Conservation (phyloP, 2,888 invertebrate species). For the Drosophila tripunctata region DNA sequence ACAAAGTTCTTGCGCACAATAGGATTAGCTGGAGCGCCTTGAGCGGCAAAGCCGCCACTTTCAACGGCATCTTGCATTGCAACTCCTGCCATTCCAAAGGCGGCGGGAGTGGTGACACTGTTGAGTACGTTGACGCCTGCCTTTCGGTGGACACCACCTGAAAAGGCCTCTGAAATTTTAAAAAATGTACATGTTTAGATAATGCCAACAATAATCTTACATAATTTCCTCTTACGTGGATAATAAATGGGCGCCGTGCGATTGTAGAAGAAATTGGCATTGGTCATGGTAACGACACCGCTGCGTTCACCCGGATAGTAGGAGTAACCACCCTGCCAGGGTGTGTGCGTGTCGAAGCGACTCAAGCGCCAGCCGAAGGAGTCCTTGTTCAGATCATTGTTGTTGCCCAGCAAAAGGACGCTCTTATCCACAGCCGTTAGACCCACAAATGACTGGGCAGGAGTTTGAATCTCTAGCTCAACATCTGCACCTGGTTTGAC, state of each 20-base stretch:
- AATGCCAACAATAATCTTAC: slow-evolving; percentile 3
- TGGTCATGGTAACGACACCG: slow-evolving; percentile 82
- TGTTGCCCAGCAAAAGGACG: slow-evolving; percentile 89
- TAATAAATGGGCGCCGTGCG: slow-evolving; percentile 63
- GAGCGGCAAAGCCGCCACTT: background rate
- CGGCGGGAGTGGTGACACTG: slow-evolving; percentile 1
- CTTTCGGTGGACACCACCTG: slow-evolving; percentile 45
- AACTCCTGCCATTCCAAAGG: background rate
- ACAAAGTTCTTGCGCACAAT: slow-evolving; percentile 87
- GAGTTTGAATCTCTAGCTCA: slow-evolving; percentile 91
- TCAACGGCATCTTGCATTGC: background rate
- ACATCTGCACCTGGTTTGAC: slow-evolving; percentile 92
- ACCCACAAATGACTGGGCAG: slow-evolving; percentile 94
- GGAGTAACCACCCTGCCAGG: slow-evolving; percentile 81
- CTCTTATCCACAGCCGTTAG: slow-evolving; percentile 94
- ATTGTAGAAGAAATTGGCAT: slow-evolving; percentile 81
- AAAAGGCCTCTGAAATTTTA: slow-evolving; percentile 31
- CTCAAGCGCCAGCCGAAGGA: slow-evolving; percentile 87
- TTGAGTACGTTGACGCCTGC: slow-evolving; percentile 22
- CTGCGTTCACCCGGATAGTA: slow-evolving; percentile 77
- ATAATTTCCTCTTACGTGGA: slow-evolving; percentile 35
- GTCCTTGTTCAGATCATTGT: slow-evolving; percentile 85
- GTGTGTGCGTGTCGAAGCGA: slow-evolving; percentile 86
- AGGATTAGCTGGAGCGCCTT: slow-evolving; percentile 24
- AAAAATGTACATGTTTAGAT: too few species aligned